These are phyloP conservation scores for Trematocara nigrifrons DNA, from an alignment of 2,113 vertebrate species.

Conservation along the genomic window DNA sequence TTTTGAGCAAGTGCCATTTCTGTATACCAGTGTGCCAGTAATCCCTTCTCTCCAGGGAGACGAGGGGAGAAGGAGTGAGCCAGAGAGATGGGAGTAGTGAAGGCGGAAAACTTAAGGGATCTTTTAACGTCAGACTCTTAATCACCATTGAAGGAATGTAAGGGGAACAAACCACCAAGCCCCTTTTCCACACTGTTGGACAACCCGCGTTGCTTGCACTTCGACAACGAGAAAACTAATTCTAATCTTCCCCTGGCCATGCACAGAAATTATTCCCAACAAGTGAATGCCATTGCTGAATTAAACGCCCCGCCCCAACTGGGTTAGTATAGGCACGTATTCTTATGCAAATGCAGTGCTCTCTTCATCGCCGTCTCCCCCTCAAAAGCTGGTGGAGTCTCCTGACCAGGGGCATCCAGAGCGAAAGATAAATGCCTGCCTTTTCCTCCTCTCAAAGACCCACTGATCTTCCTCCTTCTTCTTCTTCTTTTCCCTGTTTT, in stretches of 20 bases:
- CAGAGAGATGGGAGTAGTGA: conserved; percentile 36
- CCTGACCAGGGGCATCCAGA: conserved; percentile 48
- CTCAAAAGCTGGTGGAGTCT: conserved; percentile 11
- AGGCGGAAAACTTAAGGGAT: conserved; percentile 57
- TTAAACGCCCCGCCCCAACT: conserved; percentile 31
- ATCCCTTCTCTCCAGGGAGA: conserved; percentile 61
- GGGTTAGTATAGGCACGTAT: conserved; percentile 44
- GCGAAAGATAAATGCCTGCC: conserved; percentile 50
- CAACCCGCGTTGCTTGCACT: conserved; percentile 7
- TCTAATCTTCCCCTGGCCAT: conserved; percentile 50
- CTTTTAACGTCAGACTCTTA: conserved; percentile 57
- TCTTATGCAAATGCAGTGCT: conserved; percentile 63
- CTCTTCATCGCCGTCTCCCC: conserved; percentile 1
- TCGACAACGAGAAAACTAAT: conserved; percentile 44
- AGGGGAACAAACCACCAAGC: conserved; percentile 38
- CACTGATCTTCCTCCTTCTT: conserved; percentile 39
- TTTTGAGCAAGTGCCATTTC: conserved; percentile 72
- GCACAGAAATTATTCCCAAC: conserved; percentile 47
- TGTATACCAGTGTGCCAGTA: conserved; percentile 62
- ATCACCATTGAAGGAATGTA: conserved; percentile 50
- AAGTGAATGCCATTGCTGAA: conserved; percentile 42
- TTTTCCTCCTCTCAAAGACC: conserved; percentile 21
- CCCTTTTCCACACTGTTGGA: conserved; percentile 22
- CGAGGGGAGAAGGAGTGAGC: conserved; percentile 34
- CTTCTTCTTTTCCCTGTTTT: background rate